Evolutionary conservation across 2,113 vertebrate genomes (phyloP), one percentile per base, ranked within the genome.

Genomic region (Catharus fuscescens): DNA sequence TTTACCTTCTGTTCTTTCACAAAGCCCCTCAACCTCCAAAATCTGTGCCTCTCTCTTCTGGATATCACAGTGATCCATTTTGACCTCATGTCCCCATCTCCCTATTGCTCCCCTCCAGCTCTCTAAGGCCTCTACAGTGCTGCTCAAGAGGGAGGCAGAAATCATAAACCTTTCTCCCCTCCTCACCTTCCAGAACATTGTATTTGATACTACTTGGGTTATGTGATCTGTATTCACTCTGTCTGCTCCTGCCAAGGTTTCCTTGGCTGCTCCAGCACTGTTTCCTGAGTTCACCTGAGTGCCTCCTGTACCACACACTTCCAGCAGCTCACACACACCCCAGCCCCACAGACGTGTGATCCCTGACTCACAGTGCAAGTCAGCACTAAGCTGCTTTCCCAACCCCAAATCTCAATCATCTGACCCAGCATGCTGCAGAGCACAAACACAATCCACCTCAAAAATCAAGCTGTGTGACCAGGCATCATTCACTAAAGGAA

Each of bases 321-420:
- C 29, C 86, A 89, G 77, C 14, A 2, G 59, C 90, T 72, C 90
- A 47, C 25, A 72, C 5, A 1, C 38, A 42, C 38, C 48, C 50
- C 74, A 93, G 61, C 38, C 48, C 72, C 47, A 14, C 6, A 20
- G 45, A 48, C 80, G 14, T 26, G 70, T 82, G 80, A 93, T 44
- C 67, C 7, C 1, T 71, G 90, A 77, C 69, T 92, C 91, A 92
- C 57, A 74, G 9, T 31, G 69, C 86, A 31, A 73, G 61, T 20
- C 80, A 86, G 61, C 48, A 42, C 72, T 95, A 94, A 95, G 79
- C 87, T 90, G 94, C 87, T 96, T 96, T 97, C 67, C 88, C 61
- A 78, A 93, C 36, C 71, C 52, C 91, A 95, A 95, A 94, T 94
- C 95, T 92, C 5, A 79, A 73, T 57, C 94, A 96, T 79, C 74